Percentiles rank a stretch among this genome's conserved stretches.
phyloP scores from a whole-genome alignment of 2,113 vertebrate species.

The Pteronura brasiliensis region DNA sequence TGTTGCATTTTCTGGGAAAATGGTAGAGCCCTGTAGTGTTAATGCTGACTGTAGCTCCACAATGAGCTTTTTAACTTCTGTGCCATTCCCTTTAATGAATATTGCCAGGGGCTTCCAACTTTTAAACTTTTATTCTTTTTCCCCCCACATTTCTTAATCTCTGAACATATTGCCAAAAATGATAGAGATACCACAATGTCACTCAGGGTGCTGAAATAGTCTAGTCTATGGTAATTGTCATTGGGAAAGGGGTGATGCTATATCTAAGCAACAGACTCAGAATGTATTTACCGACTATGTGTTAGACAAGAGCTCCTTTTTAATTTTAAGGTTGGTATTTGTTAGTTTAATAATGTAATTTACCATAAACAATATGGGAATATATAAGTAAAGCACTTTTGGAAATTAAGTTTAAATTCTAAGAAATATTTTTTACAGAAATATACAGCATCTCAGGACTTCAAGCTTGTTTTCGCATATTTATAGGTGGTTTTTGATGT shows the following conservation, averaged over 20 bases:
- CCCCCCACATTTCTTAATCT: not conserved
- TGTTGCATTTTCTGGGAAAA: not conserved
- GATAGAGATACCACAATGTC: not conserved
- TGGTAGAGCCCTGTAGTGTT: not conserved
- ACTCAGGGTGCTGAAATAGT: not conserved
- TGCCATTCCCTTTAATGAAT: slow-evolving; percentile 4
- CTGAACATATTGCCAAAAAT: not conserved
- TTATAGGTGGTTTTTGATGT: not conserved
- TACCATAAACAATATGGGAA: not conserved
- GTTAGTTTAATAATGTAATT: slow-evolving; percentile 6
- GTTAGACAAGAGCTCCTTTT: not conserved
- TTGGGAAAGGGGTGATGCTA: not conserved
- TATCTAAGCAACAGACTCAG: not conserved
- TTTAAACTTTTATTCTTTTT: not conserved
- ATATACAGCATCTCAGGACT: not conserved
- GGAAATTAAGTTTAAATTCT: not conserved
- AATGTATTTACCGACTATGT: not conserved
- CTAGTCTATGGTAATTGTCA: not conserved
- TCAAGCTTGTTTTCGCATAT: not conserved
- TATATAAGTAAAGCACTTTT: not conserved
- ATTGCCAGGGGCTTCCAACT: slow-evolving; percentile 11
- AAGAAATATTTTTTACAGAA: not conserved
- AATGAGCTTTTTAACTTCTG: not conserved
- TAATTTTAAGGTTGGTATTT: not conserved
- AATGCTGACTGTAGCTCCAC: not conserved